A percentile compares a stretch with the other conserved stretches of the same genome.
These are phyloP conservation scores for Tachina lurida DNA, from an alignment of 2,888 invertebrate species.

Conservation along the genomic window DNA sequence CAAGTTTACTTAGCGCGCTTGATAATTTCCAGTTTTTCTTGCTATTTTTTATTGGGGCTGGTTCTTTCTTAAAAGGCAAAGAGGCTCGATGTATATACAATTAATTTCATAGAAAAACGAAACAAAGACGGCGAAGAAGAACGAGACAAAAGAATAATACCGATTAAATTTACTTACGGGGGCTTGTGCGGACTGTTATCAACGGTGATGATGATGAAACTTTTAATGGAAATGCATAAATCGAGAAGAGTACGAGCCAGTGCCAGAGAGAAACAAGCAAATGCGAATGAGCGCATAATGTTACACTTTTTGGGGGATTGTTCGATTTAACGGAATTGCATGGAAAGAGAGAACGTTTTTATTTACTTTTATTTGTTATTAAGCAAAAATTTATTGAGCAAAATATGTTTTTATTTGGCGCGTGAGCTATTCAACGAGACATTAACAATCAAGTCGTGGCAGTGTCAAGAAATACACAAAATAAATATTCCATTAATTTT, in stretches of 20 bases:
- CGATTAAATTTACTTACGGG: slow-evolving; percentile 53
- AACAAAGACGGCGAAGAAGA: neutral
- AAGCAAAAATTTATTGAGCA: slow-evolving; percentile 61
- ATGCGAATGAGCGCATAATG: slow-evolving; percentile 28
- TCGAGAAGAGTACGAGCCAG: neutral
- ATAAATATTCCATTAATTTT: slow-evolving; percentile 27
- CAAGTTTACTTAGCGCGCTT: slow-evolving; percentile 5
- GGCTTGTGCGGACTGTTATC: slow-evolving; percentile 53
- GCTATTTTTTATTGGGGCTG: slow-evolving; percentile 1
- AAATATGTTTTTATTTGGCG: slow-evolving; percentile 77
- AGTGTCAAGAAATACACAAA: slow-evolving; percentile 63
- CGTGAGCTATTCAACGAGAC: slow-evolving; percentile 72
- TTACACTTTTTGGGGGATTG: slow-evolving; percentile 49
- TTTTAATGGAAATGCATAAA: slow-evolving; percentile 60
- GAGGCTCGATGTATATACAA: slow-evolving; percentile 34
- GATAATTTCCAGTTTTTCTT: slow-evolving; percentile 22
- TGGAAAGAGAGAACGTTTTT: slow-evolving; percentile 51
- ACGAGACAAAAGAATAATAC: neutral
- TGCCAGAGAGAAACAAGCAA: slow-evolving; percentile 3
- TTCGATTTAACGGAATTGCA: slow-evolving; percentile 41
- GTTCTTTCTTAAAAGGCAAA: slow-evolving; percentile 47
- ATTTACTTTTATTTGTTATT: slow-evolving; percentile 3
- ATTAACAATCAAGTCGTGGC: slow-evolving; percentile 71
- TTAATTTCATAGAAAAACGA: slow-evolving; percentile 29
- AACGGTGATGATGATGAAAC: slow-evolving; percentile 57